Evolutionary conservation across 2,113 vertebrate species (phyloP).

Genomic region (Sinocyclocheilus anshuiensis): DNA sequence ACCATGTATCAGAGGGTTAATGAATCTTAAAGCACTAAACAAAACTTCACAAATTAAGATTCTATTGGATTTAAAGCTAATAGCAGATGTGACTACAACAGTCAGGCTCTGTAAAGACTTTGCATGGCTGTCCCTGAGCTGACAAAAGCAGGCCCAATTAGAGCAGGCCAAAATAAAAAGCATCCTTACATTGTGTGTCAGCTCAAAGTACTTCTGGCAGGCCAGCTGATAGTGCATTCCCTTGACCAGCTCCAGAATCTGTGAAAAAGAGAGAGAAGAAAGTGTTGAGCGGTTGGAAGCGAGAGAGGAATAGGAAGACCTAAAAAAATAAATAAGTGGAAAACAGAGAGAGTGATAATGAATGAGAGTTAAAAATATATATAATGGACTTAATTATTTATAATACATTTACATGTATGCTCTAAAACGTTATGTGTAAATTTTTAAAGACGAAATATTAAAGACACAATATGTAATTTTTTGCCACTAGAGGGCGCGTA

Average conservation of each 20-base stretch:
- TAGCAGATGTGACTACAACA: conserved; percentile 63
- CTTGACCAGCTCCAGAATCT: conserved; percentile 96
- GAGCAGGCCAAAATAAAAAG: conserved; percentile 55
- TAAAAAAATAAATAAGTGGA: not conserved
- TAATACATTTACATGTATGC: not conserved
- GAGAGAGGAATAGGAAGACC: not conserved
- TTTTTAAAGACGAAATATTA: not conserved
- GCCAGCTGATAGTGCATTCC: conserved; percentile 97
- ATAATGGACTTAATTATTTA: not conserved
- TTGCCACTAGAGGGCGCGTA: too few species aligned
- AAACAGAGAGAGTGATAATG: not conserved
- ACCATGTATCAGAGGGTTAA: too few species aligned
- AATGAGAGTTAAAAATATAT: not conserved
- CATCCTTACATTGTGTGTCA: conserved; percentile 91
- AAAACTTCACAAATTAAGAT: conserved; percentile 8
- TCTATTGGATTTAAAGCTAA: conserved; percentile 58
- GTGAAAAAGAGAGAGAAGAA: conserved; percentile 38
- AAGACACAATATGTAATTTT: too few species aligned
- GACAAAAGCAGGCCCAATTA: conserved; percentile 54
- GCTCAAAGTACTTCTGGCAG: conserved; percentile 97
- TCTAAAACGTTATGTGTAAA: not conserved
- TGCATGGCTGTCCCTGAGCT: conserved; percentile 52
- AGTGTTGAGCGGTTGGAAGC: not conserved
- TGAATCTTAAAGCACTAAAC: too few species aligned
- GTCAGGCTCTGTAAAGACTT: conserved; percentile 52